Percentiles rank a stretch among this genome's conserved stretches.
phyloP scores from a whole-genome alignment of 2,888 invertebrate genomes.

The Euphydryas editha region DNA sequence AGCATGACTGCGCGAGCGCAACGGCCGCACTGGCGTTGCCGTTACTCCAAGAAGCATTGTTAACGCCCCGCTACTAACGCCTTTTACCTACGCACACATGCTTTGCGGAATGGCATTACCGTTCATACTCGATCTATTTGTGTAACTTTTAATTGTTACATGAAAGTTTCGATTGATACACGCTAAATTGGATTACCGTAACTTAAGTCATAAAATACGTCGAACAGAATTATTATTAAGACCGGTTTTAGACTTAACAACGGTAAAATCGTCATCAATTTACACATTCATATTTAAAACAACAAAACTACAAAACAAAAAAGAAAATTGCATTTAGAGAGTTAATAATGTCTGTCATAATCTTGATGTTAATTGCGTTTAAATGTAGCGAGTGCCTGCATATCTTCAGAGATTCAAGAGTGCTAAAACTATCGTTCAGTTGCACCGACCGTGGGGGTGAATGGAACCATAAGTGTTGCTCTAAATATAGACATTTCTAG shows the following conservation, averaged over 20 bases:
- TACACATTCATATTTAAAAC: conserved; percentile 6
- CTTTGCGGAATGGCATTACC: conserved; percentile 69
- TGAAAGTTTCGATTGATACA: conserved; percentile 31
- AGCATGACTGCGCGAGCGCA: conserved; percentile 83
- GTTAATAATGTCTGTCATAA: conserved; percentile 11
- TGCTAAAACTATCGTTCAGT: conserved; percentile 36
- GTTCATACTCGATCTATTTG: conserved; percentile 53
- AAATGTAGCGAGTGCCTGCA: background rate
- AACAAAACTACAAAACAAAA: background rate
- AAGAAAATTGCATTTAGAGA: background rate
- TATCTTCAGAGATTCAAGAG: background rate
- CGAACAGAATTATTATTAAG: conserved; percentile 19
- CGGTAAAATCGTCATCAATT: background rate
- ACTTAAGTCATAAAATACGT: conserved; percentile 25
- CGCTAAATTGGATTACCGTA: conserved; percentile 32
- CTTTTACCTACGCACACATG: conserved; percentile 56
- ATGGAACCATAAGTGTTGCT: conserved; percentile 60
- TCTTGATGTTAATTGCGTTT: conserved; percentile 15
- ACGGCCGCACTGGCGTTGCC: conserved; percentile 71
- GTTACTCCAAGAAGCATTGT: conserved; percentile 62
- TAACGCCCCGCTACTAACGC: conserved; percentile 52
- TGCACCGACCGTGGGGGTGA: conserved; percentile 58
- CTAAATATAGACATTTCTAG: conserved; percentile 72
- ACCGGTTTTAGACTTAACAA: conserved; percentile 26
- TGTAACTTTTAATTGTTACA: conserved; percentile 41